Base-by-base conservation (phyloP, 1,140 invertebrate species). In the Wiebesia pumilae region DNA sequence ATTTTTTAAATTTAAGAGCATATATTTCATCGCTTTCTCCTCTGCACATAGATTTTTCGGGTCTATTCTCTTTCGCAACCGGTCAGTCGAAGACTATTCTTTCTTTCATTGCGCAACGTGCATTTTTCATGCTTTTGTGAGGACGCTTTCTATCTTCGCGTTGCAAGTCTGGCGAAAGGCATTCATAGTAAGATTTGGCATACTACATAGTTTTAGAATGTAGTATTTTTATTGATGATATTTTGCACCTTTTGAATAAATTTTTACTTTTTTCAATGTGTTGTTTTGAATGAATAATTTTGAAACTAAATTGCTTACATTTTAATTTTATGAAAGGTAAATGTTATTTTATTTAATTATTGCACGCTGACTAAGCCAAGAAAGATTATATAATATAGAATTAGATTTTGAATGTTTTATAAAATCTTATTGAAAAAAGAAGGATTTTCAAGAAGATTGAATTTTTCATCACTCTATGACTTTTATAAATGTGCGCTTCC, bases 111-210 rank as follows among this genome's bases (percentile, higher is more conserved):
- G 54, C 10, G 21, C 10, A 14, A 58, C 16, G 24, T 65, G 6
- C 10, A 71, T 82, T 82, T 82, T 82, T 82, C 81, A 82, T 71
- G 81, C 30, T 82, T 82, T 81, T 35, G 65, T 27, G n/a, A 65
- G 54, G 24, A 62, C 14, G 54, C 0, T 58, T 35, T 80, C 4
- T 19, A 30, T 79, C 47, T 79, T 79, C 30, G 24, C 4, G 54
- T 30, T 54, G 27, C 24, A 79, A 58, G 21, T 21, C 30, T 54
- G 3, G 14, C 24, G 43, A 51, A 75, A 27, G 1, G 38, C 14
- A 43, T 40, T 75, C 24, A 75, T n/a, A 43, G 19, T 75, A 75
- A 75, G 19, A 58, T 79, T 79, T 58, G 77, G 3, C 77, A 35
- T 24, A 35, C 24, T 30, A 9, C 16, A 40, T 9, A 62, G 33